Conservation (phyloP, 1,140 invertebrate species). For the Dendroctonus valens region DNA sequence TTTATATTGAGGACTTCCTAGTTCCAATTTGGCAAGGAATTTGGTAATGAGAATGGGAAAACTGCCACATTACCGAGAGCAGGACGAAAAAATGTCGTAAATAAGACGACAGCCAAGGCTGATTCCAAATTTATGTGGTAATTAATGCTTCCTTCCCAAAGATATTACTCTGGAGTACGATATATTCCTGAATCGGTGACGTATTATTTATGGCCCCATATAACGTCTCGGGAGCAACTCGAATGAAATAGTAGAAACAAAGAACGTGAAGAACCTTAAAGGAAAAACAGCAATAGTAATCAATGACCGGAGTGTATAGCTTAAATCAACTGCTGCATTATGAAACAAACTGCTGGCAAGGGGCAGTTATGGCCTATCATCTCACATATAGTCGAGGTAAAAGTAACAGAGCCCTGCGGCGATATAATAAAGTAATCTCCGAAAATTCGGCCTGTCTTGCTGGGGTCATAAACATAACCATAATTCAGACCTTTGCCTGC, state of each 20-base stretch:
- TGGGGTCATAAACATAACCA: slow-evolving; percentile 48
- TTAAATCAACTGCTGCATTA: slow-evolving; percentile 48
- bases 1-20: no score
- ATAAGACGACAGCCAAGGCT: slow-evolving; percentile 15
- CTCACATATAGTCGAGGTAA: slow-evolving; percentile 47
- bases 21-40: neutral
- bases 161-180: slow-evolving; percentile 38
- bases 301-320: slow-evolving; percentile 45
- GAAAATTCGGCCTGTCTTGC: slow-evolving; percentile 44
- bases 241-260: slow-evolving; percentile 40
- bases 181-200: slow-evolving; percentile 42
- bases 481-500: slow-evolving; percentile 45
- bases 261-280: slow-evolving; percentile 32
- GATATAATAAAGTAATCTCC: slow-evolving; percentile 51
- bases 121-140: slow-evolving; percentile 41
- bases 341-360: slow-evolving; percentile 46
- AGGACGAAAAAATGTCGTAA: slow-evolving; percentile 29
- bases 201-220: slow-evolving; percentile 42
- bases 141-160: slow-evolving; percentile 40
- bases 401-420: slow-evolving; percentile 36
- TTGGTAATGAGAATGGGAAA: slow-evolving; percentile 21
- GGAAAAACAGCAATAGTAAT: slow-evolving; percentile 43
- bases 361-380: slow-evolving; percentile 49
- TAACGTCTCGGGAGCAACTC: slow-evolving; percentile 33
- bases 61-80: slow-evolving; percentile 24